These are phyloP conservation scores for Thera obeliscata DNA, from an alignment of 2,888 invertebrate genomes.

Conservation along the genomic window DNA sequence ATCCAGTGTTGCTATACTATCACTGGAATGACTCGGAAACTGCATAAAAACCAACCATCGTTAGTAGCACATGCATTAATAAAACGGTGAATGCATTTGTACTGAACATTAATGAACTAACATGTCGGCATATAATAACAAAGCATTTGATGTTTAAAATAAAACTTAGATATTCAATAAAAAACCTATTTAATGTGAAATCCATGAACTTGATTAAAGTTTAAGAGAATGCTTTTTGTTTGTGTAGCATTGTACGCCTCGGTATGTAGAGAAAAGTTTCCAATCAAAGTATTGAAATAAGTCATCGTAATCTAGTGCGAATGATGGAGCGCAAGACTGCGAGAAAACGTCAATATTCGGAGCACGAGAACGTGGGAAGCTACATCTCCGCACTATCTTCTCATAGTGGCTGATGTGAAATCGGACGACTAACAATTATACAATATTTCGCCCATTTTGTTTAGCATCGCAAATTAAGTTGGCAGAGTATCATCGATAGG, in stretches of 20 bases:
- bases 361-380: slow-evolving; percentile 76
- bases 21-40: slow-evolving; percentile 49
- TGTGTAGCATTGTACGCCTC: slow-evolving; percentile 12
- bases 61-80: slow-evolving; percentile 44
- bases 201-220: background rate
- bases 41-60: slow-evolving; percentile 53
- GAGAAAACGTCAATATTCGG: slow-evolving; percentile 60
- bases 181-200: background rate
- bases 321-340: slow-evolving; percentile 33
- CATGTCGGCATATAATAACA: background rate
- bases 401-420: slow-evolving; percentile 62
- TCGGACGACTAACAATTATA: slow-evolving; percentile 59
- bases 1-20: slow-evolving; percentile 52
- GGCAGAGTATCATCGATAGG: slow-evolving; percentile 57
- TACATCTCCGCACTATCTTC: slow-evolving; percentile 56
- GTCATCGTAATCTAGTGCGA: slow-evolving; percentile 39
- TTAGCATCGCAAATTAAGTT: slow-evolving; percentile 58
- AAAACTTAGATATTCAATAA: background rate
- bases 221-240: slow-evolving; percentile 4
- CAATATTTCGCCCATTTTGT: slow-evolving; percentile 50
- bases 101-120: background rate
- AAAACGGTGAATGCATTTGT: slow-evolving; percentile 34
- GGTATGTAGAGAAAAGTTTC: slow-evolving; percentile 31
- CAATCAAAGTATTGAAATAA: slow-evolving; percentile 36
- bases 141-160: no score